phyloP scores from a whole-genome alignment of 2,113 vertebrate genomes.

The Menura novaehollandiae region DNA sequence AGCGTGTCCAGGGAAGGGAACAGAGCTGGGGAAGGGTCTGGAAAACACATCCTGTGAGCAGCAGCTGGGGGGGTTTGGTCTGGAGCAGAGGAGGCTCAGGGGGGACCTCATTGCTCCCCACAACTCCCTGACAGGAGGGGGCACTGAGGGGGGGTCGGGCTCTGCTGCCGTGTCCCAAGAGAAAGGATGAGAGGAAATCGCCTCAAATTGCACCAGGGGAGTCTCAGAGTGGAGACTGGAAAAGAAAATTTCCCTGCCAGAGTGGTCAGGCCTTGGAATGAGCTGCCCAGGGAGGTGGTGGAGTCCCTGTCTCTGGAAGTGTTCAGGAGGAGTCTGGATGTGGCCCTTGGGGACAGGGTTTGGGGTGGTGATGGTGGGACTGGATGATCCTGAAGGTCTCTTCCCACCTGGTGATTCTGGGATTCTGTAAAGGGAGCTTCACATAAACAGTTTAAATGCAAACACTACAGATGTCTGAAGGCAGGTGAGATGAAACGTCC shows the following conservation, averaged over 20 bases:
- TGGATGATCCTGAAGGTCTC: rapidly evolving
- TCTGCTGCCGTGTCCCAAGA: not conserved
- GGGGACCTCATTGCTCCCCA: not conserved
- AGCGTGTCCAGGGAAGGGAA: not conserved
- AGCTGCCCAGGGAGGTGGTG: not conserved
- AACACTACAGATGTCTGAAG: not conserved
- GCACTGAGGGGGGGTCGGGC: not conserved
- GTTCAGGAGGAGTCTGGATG: not conserved
- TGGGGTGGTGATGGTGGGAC: not conserved
- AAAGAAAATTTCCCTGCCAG: not conserved
- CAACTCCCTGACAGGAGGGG: not conserved
- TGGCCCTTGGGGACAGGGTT: not conserved
- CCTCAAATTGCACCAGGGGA: not conserved
- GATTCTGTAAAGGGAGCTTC: not conserved
- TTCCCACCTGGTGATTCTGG: rapidly evolving
- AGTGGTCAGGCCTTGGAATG: not conserved
- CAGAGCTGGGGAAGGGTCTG: not conserved
- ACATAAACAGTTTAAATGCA: not conserved
- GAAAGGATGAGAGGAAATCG: not conserved
- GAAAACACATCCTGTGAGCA: not conserved
- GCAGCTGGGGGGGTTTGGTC: not conserved
- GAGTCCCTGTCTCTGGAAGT: not conserved
- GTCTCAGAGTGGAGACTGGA: rapidly evolving
- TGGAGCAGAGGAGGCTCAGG: not conserved
- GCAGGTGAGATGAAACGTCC: not conserved